Conservation (phyloP, 1,140 invertebrate genomes). For the Venustaconcha ellipsiformis region DNA sequence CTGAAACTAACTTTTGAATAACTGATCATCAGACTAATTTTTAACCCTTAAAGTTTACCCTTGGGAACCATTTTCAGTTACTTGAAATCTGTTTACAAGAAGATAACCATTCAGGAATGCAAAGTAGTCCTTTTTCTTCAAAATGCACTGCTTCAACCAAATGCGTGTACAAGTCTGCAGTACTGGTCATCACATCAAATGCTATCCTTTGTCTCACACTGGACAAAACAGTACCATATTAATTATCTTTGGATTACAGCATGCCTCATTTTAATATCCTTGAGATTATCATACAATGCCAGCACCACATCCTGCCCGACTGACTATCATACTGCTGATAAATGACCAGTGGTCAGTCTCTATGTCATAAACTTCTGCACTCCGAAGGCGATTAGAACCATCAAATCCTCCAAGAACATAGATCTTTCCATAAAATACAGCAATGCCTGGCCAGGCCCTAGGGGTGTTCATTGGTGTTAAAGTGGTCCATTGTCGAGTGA, state of each 20-base stretch:
- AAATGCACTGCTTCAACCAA: too few species aligned
- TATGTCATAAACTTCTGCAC: conserved; percentile 91
- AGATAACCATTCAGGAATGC: too few species aligned
- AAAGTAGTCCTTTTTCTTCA: too few species aligned
- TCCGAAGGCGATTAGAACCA: conserved; percentile 79
- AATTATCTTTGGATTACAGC: background rate
- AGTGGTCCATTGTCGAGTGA: conserved; percentile 65
- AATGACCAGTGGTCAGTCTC: conserved; percentile 82
- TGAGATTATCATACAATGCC: conserved; percentile 52
- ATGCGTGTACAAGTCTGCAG: too few species aligned
- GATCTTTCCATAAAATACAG: conserved; percentile 71
- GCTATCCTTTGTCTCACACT: too few species aligned
- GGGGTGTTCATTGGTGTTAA: conserved; percentile 65
- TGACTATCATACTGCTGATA: conserved; percentile 60
- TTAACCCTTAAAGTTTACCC: too few species aligned
- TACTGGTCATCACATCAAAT: too few species aligned
- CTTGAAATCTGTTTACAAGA: too few species aligned
- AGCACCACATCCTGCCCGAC: conserved; percentile 63
- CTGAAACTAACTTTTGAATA: too few species aligned
- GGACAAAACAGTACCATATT: too few species aligned
- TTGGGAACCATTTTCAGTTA: too few species aligned
- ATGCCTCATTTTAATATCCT: background rate
- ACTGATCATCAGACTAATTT: too few species aligned
- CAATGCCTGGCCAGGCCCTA: conserved; percentile 63
- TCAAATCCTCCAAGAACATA: conserved; percentile 73